Evolutionary conservation across 2,888 invertebrate genomes (phyloP).

Genomic region (Agriopis marginaria): DNA sequence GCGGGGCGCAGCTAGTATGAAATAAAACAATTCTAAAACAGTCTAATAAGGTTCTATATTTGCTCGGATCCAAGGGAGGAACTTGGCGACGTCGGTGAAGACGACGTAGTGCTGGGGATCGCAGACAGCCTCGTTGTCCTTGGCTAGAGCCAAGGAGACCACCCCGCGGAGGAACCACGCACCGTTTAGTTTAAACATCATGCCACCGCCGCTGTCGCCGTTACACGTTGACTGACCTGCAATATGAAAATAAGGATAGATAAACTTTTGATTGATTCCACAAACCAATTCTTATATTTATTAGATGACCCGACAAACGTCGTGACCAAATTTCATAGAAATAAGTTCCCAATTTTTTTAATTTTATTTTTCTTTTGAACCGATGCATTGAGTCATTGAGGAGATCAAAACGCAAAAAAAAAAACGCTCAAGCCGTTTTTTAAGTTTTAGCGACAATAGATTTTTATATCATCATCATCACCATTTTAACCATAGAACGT

Average conservation of each 20-base stretch:
- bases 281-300: not conserved
- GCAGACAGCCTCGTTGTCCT: constrained; percentile 85
- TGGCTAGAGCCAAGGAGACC: constrained; percentile 85
- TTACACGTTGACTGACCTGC: constrained; percentile 87
- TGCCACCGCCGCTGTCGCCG: constrained; percentile 84
- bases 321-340: no score
- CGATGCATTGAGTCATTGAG: no score
- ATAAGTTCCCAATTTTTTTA: no score
- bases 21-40: constrained; percentile 7
- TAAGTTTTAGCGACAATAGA: no score
- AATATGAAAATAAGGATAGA: not conserved
- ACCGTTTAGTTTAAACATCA: constrained; percentile 75
- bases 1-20: no score
- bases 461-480: no score
- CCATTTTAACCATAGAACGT: no score
- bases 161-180: constrained; percentile 81
- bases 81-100: constrained; percentile 87
- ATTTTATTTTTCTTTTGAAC: no score
- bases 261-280: not conserved
- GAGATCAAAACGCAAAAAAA: no score
- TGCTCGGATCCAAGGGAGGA: constrained; percentile 82
- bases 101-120: constrained; percentile 87
- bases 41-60: constrained; percentile 37
- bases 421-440: no score
- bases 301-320: not conserved